Evolutionary conservation across 2,797 vertebrate species (phyloP), one percentile per base, ranked within the genome.

Genomic region (Alauda arvensis): DNA sequence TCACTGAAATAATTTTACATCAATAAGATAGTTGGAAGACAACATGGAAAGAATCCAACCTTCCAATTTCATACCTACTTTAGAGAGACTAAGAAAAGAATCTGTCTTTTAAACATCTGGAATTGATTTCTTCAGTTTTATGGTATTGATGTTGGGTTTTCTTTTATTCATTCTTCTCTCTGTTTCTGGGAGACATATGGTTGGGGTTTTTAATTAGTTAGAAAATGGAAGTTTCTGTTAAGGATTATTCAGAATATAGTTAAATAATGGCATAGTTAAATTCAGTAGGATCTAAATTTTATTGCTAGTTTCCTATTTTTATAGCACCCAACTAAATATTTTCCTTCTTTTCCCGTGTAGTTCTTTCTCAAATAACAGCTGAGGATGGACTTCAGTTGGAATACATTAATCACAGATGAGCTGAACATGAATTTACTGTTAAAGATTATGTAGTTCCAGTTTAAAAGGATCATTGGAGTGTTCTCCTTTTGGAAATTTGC

Each of bases 21-120:
- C 61, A 85, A 0, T 87, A 90, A 72, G 76, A 86, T 61, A 59
- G 81, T 83, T 93, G 83, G 81, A 93, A 85, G 74, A 87, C 34
- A 55, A 21, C 29, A 28, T 78, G 84, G 86, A 83, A 85, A 49
- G 14, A 77, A 66, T 92, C 57, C 67, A 81, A 11, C 23, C 63
- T 91, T 94, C 25, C 37, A 65, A 28, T 69, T 92, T 88, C 63
- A 78, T 91, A 93, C 82, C 87, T 92, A 61, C 46, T 17, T 28
- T 83, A 45, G 48, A 83, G 69, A 57, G 31, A 45, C 55, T 53
- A 66, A 43, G 77, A 59, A 85, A 88, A 88, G 9, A 83, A 83
- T 80, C 39, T 85, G 26, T 18, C 18, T 65, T 83, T 66, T 90
- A 69, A 51, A 88, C 85, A 93, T 93, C 82, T 94, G 92, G 87